Evolutionary conservation across 2,888 invertebrate genomes (phyloP).

Genomic region (Rugalucina vietnamica): DNA sequence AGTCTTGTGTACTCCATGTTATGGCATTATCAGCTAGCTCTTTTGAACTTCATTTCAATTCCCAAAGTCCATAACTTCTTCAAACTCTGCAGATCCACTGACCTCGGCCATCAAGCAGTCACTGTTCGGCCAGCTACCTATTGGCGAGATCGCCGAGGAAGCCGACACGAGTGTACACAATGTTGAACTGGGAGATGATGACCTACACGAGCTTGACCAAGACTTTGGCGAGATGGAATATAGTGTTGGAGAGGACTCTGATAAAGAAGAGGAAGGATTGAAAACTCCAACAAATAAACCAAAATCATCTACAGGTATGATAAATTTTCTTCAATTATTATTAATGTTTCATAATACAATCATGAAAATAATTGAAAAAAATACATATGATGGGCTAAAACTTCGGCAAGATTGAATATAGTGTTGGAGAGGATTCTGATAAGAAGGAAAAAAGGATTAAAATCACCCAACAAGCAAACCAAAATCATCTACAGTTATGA

Average conservation of each 20-base stretch:
- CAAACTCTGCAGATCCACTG: conserved; percentile 49
- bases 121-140: conserved; percentile 46
- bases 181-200: conserved; percentile 72
- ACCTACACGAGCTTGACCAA: conserved; percentile 73
- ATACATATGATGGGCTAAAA: conserved; percentile 75
- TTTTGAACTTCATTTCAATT: too few species aligned
- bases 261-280: conserved; percentile 28
- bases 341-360: too few species aligned
- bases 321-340: too few species aligned
- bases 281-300: background rate
- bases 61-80: too few species aligned
- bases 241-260: conserved; percentile 43
- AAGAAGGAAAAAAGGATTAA: too few species aligned
- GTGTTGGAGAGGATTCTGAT: conserved; percentile 43
- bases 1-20: too few species aligned
- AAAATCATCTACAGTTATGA: too few species aligned
- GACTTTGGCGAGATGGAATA: conserved; percentile 73
- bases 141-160: conserved; percentile 59
- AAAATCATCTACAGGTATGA: too few species aligned
- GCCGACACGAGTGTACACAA: conserved; percentile 56
- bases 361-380: too few species aligned
- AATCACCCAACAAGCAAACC: too few species aligned
- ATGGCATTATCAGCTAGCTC: too few species aligned
- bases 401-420: conserved; percentile 68
- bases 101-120: conserved; percentile 54